These are phyloP conservation scores for Astatoreochromis straeleni DNA, from an alignment of 2,113 vertebrate species.

Conservation along the genomic window DNA sequence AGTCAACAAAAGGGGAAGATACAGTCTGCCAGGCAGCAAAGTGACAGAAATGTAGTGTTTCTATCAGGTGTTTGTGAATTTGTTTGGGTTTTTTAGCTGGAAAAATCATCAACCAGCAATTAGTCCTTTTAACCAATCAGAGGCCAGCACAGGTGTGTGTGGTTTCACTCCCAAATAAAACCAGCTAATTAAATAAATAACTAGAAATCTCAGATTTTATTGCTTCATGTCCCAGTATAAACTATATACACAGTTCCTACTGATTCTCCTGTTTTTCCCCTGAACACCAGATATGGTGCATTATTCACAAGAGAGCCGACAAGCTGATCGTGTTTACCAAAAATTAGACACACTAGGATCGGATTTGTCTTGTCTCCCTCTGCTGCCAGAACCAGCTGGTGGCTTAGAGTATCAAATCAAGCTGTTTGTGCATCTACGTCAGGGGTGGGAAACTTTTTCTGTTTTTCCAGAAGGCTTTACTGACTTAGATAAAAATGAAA, in stretches of 20 bases:
- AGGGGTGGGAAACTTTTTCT: background rate
- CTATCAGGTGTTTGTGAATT: background rate
- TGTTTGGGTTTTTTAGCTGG: background rate
- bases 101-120: background rate
- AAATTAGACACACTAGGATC: background rate
- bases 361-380: constrained; percentile 1
- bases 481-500: background rate
- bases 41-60: background rate
- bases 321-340: background rate
- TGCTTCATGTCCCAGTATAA: background rate
- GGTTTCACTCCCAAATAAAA: background rate
- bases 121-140: background rate
- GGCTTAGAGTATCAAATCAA: background rate
- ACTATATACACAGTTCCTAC: background rate
- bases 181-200: background rate
- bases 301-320: background rate
- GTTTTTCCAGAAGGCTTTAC: background rate
- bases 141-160: background rate
- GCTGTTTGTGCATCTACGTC: background rate
- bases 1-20: background rate
- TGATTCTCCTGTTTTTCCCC: background rate
- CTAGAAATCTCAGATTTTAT: background rate
- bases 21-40: background rate
- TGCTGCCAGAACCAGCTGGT: background rate
- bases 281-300: background rate